These are phyloP conservation scores for Antechinus flavipes DNA, from an alignment of 2,113 vertebrate genomes.

Conservation along the genomic window DNA sequence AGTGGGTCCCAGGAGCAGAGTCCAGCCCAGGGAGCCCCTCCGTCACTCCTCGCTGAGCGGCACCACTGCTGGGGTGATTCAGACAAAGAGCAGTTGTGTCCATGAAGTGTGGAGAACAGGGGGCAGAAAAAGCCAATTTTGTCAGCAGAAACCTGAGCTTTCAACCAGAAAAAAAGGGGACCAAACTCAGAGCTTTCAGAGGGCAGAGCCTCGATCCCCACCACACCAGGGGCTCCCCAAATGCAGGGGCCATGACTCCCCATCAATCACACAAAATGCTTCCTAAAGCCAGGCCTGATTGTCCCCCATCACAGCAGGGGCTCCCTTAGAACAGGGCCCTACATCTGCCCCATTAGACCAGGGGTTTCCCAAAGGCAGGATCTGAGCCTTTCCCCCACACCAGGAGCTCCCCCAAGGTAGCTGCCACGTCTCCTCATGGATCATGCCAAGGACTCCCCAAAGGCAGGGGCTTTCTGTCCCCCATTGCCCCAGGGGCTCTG, in stretches of 20 bases:
- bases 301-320: too few species aligned
- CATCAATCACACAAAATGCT: too few species aligned
- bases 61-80: not conserved
- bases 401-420: not conserved
- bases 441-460: not conserved
- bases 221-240: too few species aligned
- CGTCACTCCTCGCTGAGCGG: too few species aligned
- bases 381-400: not conserved
- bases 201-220: not conserved
- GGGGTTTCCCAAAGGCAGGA: not conserved
- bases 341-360: not conserved
- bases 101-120: not conserved
- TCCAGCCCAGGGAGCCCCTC: not conserved
- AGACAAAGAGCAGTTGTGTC: not conserved
- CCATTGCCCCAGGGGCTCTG: not conserved
- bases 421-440: not conserved
- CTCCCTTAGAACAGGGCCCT: not conserved
- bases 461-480: not conserved
- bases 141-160: not conserved
- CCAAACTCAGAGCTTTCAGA: not conserved
- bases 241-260: too few species aligned
- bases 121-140: not conserved
- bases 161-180: not conserved
- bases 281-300: too few species aligned
- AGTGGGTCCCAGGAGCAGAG: not conserved